phyloP scores from a whole-genome alignment of 1,140 invertebrate genomes.

The Orussus abietinus region DNA sequence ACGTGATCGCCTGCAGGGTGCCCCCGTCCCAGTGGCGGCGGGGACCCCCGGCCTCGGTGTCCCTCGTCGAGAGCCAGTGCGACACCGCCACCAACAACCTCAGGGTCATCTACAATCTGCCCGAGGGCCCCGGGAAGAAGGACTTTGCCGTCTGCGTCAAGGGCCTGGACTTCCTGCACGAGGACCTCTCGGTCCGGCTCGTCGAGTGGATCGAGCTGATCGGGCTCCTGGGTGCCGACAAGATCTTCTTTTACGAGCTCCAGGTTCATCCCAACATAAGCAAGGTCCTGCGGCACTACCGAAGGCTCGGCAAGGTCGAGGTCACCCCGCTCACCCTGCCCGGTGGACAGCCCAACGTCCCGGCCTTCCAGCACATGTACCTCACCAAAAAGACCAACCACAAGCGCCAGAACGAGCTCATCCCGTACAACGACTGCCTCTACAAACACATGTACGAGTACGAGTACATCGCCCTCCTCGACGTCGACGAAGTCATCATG shows the following conservation, averaged over 20 bases:
- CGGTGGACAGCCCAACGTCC: slow-evolving; percentile 86
- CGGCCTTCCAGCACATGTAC: slow-evolving; percentile 83
- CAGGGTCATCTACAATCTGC: slow-evolving; percentile 77
- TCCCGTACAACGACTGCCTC: slow-evolving; percentile 95
- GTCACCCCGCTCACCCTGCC: slow-evolving; percentile 85
- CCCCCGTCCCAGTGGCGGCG: slow-evolving; percentile 68
- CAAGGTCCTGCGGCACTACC: slow-evolving; percentile 82
- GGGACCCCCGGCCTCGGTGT: slow-evolving; percentile 75
- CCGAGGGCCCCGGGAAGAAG: slow-evolving; percentile 66
- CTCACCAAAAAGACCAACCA: slow-evolving; percentile 85
- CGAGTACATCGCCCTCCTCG: slow-evolving; percentile 84
- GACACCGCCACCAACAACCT: slow-evolving; percentile 83
- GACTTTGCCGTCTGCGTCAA: slow-evolving; percentile 94
- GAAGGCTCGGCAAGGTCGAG: slow-evolving; percentile 69
- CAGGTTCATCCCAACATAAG: slow-evolving; percentile 86
- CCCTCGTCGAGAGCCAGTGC: slow-evolving; percentile 79
- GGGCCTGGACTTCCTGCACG: slow-evolving; percentile 85
- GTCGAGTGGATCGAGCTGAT: slow-evolving; percentile 95
- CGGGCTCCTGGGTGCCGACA: slow-evolving; percentile 81
- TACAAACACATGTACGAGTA: slow-evolving; percentile 91
- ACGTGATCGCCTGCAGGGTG: slow-evolving; percentile 83
- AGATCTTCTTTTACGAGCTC: slow-evolving; percentile 89
- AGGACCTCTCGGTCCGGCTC: slow-evolving; percentile 83
- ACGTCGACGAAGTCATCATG: slow-evolving; percentile 95
- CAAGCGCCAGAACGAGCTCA: slow-evolving; percentile 91